phyloP scores from a whole-genome alignment of 2,797 vertebrate genomes.

The Myripristis jacobus region DNA sequence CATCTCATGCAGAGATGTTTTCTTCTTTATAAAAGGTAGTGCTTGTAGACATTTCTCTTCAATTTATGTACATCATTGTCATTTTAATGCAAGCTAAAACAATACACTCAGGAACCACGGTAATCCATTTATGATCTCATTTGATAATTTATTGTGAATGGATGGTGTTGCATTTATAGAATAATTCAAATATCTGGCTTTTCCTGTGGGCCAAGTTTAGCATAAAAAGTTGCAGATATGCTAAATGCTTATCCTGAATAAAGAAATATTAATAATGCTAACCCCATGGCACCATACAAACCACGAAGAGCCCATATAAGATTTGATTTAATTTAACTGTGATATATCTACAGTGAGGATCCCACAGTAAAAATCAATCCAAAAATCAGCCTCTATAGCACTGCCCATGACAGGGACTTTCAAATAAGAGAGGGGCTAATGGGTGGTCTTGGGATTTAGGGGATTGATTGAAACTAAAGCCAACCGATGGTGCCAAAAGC shows the following conservation, averaged over 20 bases:
- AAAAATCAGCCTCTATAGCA: background rate
- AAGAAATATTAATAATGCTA: background rate
- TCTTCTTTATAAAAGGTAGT: constrained; percentile 29
- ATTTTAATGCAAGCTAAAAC: constrained; percentile 20
- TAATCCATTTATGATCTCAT: background rate
- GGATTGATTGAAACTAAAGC: constrained; percentile 3
- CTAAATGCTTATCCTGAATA: background rate
- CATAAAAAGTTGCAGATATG: background rate
- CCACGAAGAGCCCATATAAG: background rate
- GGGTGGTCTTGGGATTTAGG: background rate
- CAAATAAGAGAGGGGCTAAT: background rate
- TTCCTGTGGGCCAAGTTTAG: background rate
- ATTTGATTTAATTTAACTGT: background rate
- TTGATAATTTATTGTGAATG: constrained; percentile 23
- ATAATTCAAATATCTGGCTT: background rate
- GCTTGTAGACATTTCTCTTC: constrained; percentile 1
- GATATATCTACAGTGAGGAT: background rate
- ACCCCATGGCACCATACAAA: background rate
- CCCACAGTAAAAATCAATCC: background rate
- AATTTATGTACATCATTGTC: constrained; percentile 4
- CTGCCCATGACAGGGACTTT: background rate
- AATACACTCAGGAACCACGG: background rate
- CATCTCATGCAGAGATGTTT: constrained; percentile 33
- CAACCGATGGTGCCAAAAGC: constrained; percentile 5
- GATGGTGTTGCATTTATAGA: background rate